These are phyloP conservation scores for Hetaerina titia DNA, from an alignment of 2,888 invertebrate species.

Conservation along the genomic window DNA sequence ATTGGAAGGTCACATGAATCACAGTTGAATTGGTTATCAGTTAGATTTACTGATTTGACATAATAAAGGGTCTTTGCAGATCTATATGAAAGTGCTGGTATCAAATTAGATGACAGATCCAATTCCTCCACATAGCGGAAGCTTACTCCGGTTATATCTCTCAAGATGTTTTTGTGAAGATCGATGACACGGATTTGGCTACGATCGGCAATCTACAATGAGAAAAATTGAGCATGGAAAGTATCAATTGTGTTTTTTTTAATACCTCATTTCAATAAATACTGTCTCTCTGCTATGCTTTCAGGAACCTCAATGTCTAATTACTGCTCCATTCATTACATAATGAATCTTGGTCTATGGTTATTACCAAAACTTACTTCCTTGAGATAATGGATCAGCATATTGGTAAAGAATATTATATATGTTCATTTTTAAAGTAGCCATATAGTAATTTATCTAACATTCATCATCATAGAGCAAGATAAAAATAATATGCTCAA, in stretches of 20 bases:
- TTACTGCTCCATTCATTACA: neutral
- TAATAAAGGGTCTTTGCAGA: constrained; percentile 32
- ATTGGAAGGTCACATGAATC: constrained; percentile 42
- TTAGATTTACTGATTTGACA: constrained; percentile 66
- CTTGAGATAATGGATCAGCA: neutral
- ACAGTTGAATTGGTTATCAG: constrained; percentile 69
- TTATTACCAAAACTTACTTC: no score
- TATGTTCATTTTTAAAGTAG: neutral
- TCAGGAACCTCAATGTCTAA: neutral
- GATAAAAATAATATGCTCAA: neutral
- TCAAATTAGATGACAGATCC: constrained; percentile 66
- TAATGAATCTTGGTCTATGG: no score
- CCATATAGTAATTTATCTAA: neutral
- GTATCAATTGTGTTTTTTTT: neutral
- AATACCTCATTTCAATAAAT: neutral
- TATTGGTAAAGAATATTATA: neutral
- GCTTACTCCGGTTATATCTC: neutral
- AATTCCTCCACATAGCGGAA: constrained; percentile 8
- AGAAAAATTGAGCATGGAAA: neutral
- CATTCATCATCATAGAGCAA: neutral
- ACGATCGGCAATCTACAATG: neutral
- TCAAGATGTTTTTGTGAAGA: neutral
- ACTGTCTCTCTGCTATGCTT: neutral
- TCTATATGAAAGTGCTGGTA: constrained; percentile 12
- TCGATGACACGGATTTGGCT: constrained; percentile 41